Percentiles rank a stretch among this genome's conserved stretches.
phyloP scores from a whole-genome alignment of 1,140 invertebrate genomes.

The Cydia strobilella region DNA sequence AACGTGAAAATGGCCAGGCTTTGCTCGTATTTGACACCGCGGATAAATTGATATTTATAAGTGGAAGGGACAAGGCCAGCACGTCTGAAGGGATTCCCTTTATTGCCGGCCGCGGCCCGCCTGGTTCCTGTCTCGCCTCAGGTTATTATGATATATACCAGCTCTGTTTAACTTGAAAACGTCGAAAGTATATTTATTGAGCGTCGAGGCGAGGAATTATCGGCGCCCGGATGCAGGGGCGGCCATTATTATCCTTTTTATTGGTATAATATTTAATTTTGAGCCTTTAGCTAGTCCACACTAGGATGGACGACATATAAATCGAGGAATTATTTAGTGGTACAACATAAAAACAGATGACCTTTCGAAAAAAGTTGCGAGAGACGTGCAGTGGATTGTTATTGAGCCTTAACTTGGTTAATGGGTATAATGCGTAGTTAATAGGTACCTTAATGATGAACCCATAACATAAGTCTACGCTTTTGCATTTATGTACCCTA shows the following conservation, averaged over 20 bases:
- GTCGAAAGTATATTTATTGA: conserved; percentile 78
- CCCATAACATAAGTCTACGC: background rate
- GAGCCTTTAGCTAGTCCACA: conserved; percentile 61
- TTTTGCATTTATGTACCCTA: background rate
- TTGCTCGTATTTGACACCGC: conserved; percentile 68
- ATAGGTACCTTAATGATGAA: conserved; percentile 10
- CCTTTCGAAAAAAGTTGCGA: conserved; percentile 16
- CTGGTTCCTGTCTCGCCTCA: conserved; percentile 69
- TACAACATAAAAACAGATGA: conserved; percentile 33
- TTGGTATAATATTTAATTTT: conserved; percentile 81
- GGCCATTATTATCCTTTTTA: conserved; percentile 78
- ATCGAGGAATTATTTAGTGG: conserved; percentile 65
- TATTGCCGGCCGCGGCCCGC: conserved; percentile 65
- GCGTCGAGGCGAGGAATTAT: conserved; percentile 66
- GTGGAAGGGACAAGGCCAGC: conserved; percentile 63
- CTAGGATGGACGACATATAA: conserved; percentile 65
- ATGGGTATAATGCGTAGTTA: conserved; percentile 10
- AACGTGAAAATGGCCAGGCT: conserved; percentile 67
- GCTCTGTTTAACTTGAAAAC: conserved; percentile 70
- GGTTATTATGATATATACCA: conserved; percentile 77
- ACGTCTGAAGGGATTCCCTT: conserved; percentile 77
- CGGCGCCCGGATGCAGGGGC: conserved; percentile 67
- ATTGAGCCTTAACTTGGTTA: conserved; percentile 1
- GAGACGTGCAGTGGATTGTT: background rate
- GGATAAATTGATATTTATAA: conserved; percentile 80